Conservation (phyloP, 2,797 vertebrate species). For the Ptychobarbus kaznakovi region DNA sequence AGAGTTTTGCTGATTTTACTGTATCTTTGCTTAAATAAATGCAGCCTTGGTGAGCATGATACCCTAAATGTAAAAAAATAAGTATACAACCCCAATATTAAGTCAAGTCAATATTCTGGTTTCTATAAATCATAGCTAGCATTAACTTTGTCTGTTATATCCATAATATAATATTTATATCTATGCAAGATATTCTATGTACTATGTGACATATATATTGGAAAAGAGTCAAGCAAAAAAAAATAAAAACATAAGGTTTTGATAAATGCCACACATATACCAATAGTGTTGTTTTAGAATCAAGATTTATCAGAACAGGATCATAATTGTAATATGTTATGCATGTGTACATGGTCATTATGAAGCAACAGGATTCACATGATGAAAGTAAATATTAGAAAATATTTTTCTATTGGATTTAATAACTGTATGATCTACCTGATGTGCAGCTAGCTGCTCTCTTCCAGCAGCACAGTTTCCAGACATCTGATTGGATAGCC, state of each 20-base stretch:
- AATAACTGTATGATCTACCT: constrained; percentile 75
- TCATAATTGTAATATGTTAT: background rate
- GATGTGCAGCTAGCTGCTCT: constrained; percentile 80
- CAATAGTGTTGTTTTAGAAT: background rate
- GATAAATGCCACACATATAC: background rate
- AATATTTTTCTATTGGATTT: background rate
- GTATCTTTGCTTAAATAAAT: too few relatives aligned
- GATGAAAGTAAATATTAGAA: background rate
- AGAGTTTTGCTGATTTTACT: background rate
- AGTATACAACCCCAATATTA: background rate
- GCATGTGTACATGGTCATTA: background rate
- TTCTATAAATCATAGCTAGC: background rate
- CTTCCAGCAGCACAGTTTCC: constrained; percentile 70
- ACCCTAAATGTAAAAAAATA: background rate
- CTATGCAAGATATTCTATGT: background rate
- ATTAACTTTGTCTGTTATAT: background rate
- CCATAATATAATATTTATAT: background rate
- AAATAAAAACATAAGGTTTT: background rate
- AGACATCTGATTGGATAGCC: constrained; percentile 59
- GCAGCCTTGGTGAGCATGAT: background rate
- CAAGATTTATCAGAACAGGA: background rate
- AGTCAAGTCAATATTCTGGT: background rate
- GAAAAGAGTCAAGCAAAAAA: background rate
- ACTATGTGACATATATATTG: background rate
- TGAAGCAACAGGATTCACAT: background rate